Evolutionary conservation across 2,797 vertebrate species (phyloP).

Genomic region (Neosilurus hyrtlii): DNA sequence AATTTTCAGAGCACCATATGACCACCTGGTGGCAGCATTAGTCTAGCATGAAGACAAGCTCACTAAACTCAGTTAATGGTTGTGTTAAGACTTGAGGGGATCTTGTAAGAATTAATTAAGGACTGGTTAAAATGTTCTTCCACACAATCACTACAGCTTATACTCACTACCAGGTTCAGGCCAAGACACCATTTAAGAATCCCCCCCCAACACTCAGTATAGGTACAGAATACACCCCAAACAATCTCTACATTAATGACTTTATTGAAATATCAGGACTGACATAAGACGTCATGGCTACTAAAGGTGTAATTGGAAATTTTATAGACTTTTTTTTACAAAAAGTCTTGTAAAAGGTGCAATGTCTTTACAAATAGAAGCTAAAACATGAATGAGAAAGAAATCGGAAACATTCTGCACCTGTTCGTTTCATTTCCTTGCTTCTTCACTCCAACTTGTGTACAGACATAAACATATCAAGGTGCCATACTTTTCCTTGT

Average conservation of each 20-base stretch:
- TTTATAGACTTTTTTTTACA: too few species aligned
- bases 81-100: neutral
- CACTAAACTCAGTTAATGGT: neutral
- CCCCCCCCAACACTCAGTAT: too few species aligned
- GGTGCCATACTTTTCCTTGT: neutral
- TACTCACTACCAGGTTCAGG: neutral
- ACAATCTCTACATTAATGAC: neutral
- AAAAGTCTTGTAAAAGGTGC: neutral
- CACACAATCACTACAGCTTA: neutral
- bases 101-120: neutral
- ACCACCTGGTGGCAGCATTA: constrained; percentile 19
- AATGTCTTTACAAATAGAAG: neutral
- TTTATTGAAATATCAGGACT: neutral
- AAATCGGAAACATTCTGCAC: neutral
- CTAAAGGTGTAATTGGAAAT: neutral
- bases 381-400: neutral
- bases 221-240: neutral
- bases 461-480: neutral
- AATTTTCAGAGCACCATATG: neutral
- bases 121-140: neutral
- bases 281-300: neutral
- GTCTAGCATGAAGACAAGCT: neutral
- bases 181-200: too few species aligned
- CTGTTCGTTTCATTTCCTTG: neutral
- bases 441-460: neutral